A percentile compares a stretch with the other conserved stretches of the same genome.
phyloP scores from a whole-genome alignment of 2,113 vertebrate genomes.

The Grus americana region DNA sequence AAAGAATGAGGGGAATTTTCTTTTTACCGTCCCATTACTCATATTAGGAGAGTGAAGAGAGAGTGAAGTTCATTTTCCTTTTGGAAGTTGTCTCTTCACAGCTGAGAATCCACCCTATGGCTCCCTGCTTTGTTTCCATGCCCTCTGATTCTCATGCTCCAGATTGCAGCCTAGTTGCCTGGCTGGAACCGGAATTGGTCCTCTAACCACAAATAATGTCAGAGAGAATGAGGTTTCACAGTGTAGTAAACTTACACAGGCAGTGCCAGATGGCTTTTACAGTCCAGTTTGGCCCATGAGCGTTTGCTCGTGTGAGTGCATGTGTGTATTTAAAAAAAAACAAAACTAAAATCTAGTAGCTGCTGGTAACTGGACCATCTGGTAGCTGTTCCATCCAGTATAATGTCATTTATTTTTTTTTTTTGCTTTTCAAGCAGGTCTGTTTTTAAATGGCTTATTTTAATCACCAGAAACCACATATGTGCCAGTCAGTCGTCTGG shows the following conservation, averaged over 20 bases:
- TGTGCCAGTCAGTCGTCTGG: conserved; percentile 62
- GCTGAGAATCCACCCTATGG: not conserved
- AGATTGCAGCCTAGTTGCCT: conserved; percentile 29
- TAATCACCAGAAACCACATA: conserved; percentile 69
- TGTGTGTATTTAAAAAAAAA: conserved; percentile 45
- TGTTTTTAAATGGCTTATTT: conserved; percentile 69
- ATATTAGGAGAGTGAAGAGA: not conserved
- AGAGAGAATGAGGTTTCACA: conserved; percentile 38
- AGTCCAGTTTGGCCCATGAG: conserved; percentile 65
- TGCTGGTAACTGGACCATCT: conserved; percentile 67
- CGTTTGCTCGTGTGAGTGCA: not conserved
- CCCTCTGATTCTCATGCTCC: not conserved
- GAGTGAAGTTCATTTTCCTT: conserved; percentile 21
- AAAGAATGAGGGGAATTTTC: not conserved
- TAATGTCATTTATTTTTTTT: conserved; percentile 63
- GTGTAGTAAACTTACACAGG: conserved; percentile 29
- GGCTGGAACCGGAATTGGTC: conserved; percentile 42
- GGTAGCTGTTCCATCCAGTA: conserved; percentile 62
- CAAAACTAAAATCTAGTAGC: conserved; percentile 55
- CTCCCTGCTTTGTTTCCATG: conserved; percentile 31
- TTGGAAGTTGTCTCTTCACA: conserved; percentile 15
- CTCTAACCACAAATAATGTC: conserved; percentile 49
- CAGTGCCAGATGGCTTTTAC: conserved; percentile 62
- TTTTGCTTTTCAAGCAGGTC: conserved; percentile 69
- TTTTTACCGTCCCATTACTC: not conserved